phyloP scores from a whole-genome alignment of 2,797 vertebrate species.

The Clarias pachynema region DNA sequence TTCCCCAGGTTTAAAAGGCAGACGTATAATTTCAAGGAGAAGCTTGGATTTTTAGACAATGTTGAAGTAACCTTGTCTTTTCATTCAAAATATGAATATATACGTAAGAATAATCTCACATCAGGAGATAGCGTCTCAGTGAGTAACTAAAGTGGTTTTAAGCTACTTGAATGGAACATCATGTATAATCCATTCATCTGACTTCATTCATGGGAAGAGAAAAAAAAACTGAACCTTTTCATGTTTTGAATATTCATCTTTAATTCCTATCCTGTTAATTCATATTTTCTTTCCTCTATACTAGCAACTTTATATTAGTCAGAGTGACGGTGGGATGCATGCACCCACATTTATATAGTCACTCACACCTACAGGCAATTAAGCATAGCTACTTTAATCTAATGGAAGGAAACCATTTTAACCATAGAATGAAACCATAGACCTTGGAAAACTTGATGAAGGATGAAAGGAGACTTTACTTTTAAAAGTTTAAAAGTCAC shows the following conservation, averaged over 20 bases:
- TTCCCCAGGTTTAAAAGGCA: conserved; percentile 4
- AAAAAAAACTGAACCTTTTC: not conserved
- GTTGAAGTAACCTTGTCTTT: conserved; percentile 11
- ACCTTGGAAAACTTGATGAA: not conserved
- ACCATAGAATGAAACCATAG: too few relatives aligned
- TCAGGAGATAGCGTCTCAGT: not conserved
- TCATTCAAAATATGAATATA: not conserved
- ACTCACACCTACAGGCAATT: not conserved
- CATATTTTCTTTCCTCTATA: not conserved
- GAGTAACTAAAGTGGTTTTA: not conserved
- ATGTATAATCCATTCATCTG: not conserved
- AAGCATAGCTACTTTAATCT: not conserved
- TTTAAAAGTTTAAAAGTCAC: not conserved
- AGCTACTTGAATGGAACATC: not conserved
- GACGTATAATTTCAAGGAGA: not conserved
- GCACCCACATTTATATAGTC: not conserved
- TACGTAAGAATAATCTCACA: not conserved
- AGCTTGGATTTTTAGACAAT: conserved; percentile 16
- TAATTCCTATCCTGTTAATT: not conserved
- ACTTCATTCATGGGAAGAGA: not conserved
- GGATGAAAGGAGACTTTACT: not conserved
- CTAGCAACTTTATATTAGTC: not conserved
- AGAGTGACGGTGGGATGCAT: not conserved
- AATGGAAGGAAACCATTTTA: too few relatives aligned
- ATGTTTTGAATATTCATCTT: not conserved